Evolutionary conservation across 2,888 invertebrate species (phyloP), one percentile per base, ranked within the genome.

Genomic region (Eucera pruinosa): DNA sequence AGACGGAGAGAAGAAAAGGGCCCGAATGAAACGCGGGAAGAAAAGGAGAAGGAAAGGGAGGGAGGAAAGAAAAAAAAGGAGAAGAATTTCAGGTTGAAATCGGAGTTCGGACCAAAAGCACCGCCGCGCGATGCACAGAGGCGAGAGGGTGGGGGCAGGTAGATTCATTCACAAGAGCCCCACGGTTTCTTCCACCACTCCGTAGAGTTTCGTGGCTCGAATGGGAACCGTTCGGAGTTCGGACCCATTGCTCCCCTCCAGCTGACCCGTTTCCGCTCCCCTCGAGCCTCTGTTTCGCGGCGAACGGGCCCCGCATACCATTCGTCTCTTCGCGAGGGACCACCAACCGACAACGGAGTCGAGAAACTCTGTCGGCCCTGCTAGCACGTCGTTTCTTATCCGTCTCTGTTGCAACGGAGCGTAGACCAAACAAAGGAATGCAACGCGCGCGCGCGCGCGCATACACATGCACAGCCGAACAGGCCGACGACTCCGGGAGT

Each of bases 111-210:
- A 79, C 83, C 81, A 85, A 84, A 85, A 83, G 83, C 84, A 55
- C 84, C 85, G 84, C 85, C 72, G 66, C 60, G 68, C 47, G 70
- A 70, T 48, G 50, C 20, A 18, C 25, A 36, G 65, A 13, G 3
- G 41, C 13, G 39, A 18, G 45, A 30, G 36, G 43, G 45, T n/a
- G 57, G 55, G 39, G 54, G 70, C 86, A 86, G 87, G 88, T 87
- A 85, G 84, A 86, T 89, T 89, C 89, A 89, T 89, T 89, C 88
- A 89, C 87, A 89, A 89, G 88, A 85, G 83, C 85, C 83, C 81
- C 85, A 84, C 83, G 82, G 81, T 78, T 78, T 67, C 62, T 36
- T 13, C 30, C 73, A 77, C 78, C 73, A 73, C 81, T 64, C 43
- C 68, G 65, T 73, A 67, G 62, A 20, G 66, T 58, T 47, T 33